Conservation (phyloP, 2,888 invertebrate species). For the Herminia tarsipennalis region DNA sequence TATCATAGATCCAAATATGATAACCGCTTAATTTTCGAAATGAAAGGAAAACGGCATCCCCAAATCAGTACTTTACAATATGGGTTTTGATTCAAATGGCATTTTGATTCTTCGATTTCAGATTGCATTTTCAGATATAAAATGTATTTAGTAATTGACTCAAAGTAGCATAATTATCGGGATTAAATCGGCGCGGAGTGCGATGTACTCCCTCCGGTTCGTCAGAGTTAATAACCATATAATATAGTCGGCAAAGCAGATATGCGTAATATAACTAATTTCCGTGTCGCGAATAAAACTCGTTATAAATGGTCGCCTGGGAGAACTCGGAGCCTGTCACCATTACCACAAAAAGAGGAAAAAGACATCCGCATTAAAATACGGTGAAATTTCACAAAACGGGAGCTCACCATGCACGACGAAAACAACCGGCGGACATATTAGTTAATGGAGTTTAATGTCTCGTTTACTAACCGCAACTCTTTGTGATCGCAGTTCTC, state of each 20-base stretch:
- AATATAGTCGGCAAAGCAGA: constrained; percentile 56
- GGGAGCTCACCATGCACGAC: constrained; percentile 20
- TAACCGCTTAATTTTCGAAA: too few relatives aligned
- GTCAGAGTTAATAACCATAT: constrained; percentile 62
- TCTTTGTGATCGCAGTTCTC: too few relatives aligned
- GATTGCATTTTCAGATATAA: too few relatives aligned
- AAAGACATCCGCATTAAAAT: constrained; percentile 62
- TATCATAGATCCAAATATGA: too few relatives aligned
- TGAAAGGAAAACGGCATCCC: too few relatives aligned
- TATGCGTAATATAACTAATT: constrained; percentile 70
- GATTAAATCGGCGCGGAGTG: constrained; percentile 43
- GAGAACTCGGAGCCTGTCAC: constrained; percentile 61
- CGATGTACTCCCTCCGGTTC: constrained; percentile 35
- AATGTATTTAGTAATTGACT: too few relatives aligned
- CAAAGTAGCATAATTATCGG: constrained; percentile 39
- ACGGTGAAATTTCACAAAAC: constrained; percentile 57
- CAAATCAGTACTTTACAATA: too few relatives aligned
- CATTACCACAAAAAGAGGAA: constrained; percentile 68
- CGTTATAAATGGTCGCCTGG: constrained; percentile 67
- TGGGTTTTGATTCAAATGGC: too few relatives aligned
- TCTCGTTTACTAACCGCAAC: constrained; percentile 25
- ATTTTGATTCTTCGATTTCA: too few relatives aligned
- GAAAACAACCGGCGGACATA: constrained; percentile 19
- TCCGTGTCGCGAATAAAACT: constrained; percentile 72
- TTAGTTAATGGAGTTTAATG: constrained; percentile 35